Percentiles rank a stretch among this genome's conserved stretches.
These are phyloP conservation scores for Ailuropoda melanoleuca DNA, from an alignment of 2,113 vertebrate genomes.

Conservation along the genomic window DNA sequence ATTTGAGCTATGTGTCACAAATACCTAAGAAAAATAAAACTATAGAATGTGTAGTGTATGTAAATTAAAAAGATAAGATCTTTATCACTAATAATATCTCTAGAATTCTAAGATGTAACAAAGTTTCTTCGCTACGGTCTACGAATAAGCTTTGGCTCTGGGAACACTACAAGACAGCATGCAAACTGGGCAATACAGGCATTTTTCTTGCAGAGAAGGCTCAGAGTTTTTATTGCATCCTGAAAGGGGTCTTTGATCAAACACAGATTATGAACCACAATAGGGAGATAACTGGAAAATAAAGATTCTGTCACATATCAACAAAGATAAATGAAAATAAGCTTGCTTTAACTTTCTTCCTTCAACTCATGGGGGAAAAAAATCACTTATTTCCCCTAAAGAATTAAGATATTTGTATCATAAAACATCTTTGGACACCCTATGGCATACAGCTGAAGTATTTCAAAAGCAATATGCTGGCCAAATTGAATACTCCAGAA, in stretches of 20 bases:
- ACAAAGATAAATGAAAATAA: constrained; percentile 45
- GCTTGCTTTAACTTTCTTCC: neutral
- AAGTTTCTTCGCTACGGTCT: neutral
- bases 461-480: constrained; percentile 54
- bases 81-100: neutral
- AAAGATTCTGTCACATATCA: neutral
- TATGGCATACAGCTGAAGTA: constrained; percentile 8
- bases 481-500: constrained; percentile 62
- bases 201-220: neutral
- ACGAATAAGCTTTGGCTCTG: neutral
- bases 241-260: neutral
- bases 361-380: neutral
- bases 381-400: neutral
- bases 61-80: neutral
- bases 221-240: neutral
- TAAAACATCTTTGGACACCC: constrained; percentile 19
- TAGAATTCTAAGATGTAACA: neutral
- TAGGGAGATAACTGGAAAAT: neutral
- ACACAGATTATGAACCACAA: neutral
- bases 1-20: neutral
- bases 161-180: neutral
- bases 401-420: constrained; percentile 21
- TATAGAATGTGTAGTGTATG: neutral
- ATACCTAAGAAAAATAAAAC: neutral
- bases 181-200: neutral